Conservation (phyloP, 2,113 vertebrate species). For the Rhynchomys soricoides region DNA sequence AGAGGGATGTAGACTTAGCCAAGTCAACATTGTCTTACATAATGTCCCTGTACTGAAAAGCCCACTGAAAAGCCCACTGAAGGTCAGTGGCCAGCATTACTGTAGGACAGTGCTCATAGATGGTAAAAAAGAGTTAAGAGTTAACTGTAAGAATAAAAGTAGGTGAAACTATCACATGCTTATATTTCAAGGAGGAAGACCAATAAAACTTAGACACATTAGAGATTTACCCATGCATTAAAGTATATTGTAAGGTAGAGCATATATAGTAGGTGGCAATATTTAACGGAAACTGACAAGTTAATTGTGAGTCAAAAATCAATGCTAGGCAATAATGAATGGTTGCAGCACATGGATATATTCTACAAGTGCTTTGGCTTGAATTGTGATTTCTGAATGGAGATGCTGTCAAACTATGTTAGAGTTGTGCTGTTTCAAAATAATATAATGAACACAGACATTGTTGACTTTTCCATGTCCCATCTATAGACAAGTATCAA, state of each 20-base stretch:
- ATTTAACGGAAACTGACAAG: neutral
- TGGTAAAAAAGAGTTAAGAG: neutral
- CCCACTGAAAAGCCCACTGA: neutral
- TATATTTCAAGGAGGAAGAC: neutral
- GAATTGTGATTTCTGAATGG: neutral
- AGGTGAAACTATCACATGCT: neutral
- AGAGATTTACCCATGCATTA: neutral
- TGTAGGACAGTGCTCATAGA: neutral
- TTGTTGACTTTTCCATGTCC: neutral
- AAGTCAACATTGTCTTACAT: neutral
- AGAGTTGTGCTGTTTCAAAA: neutral
- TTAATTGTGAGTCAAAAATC: conserved; percentile 12
- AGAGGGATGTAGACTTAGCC: neutral
- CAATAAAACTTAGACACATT: neutral
- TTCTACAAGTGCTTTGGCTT: neutral
- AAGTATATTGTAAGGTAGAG: neutral
- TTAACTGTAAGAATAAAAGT: neutral
- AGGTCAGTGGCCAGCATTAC: neutral
- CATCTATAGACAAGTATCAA: neutral
- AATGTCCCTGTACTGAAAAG: neutral
- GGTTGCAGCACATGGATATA: neutral
- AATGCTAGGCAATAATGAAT: neutral
- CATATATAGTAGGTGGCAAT: neutral
- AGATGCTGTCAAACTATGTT: neutral
- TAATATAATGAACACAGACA: neutral